Evolutionary conservation across 23 tunicate genomes (phyloP), one percentile per base, ranked within the genome.

Genomic region (Oikopleura albicans): DNA sequence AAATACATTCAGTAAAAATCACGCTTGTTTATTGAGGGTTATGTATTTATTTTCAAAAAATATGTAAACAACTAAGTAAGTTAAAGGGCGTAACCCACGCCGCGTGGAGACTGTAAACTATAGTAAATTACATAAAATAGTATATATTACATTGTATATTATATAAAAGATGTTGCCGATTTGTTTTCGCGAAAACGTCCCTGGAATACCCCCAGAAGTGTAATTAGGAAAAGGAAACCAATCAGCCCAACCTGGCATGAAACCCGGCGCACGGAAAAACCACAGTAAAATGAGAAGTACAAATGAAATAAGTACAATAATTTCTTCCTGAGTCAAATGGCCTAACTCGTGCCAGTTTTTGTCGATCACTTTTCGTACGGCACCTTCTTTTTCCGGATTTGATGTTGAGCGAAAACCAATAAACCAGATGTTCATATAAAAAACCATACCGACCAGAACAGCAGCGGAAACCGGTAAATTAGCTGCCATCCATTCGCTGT

Each of bases 241-340:
- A 41, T 40, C 66, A 0, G 91, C 40, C 88, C 88, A 90, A 1
- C 94, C 94, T 38, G 90, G 86, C 90, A 90, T 90, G 84, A 86
- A 90, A 35, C 94, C 94, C 0, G 94, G 94, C 34, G 85, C 84
- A 4, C 94, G 90, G 59, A 90, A 90, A 41, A 88, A 90, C 94
- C 94, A 90, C 39, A 90, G 84, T 22, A 90, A 63, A 4, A 86
- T 86, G 2, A 87, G 76, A 22, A 40, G 1, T 0, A 76, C 71
- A 41, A 90, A 90, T 16, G 88, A 40, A 8, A 40, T 27, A 8
- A 88, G 34, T 28, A 90, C 94, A 29, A 87, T 88, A 2, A 85
- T 66, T 76, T 90, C 94, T 39, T 56, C 83, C 94, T 8, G 8
- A 8, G 59, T 8, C 8, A 49, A 8, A 8, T 49, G 8, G 8